A percentile compares a stretch with the other conserved stretches of the same genome.
These are phyloP conservation scores for Carterocephalus palaemon DNA, from an alignment of 2,888 invertebrate genomes.

Conservation along the genomic window DNA sequence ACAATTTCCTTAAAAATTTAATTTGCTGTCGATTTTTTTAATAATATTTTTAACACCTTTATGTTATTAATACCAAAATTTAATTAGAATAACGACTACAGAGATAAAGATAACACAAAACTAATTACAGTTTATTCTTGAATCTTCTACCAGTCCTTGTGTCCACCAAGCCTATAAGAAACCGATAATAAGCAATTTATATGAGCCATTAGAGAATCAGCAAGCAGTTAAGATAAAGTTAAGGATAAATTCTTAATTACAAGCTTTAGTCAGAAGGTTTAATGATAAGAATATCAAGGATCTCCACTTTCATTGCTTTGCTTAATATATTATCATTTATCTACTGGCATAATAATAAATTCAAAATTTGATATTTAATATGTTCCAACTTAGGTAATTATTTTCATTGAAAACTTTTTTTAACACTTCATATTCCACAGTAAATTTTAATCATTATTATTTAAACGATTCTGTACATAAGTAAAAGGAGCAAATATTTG, in stretches of 20 bases:
- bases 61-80: no score
- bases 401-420: no score
- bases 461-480: background rate
- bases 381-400: no score
- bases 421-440: no score
- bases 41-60: no score
- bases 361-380: no score
- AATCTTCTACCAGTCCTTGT: slow-evolving; percentile 38
- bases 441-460: no score
- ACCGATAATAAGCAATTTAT: slow-evolving; percentile 67
- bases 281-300: slow-evolving; percentile 3
- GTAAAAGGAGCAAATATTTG: background rate
- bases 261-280: slow-evolving; percentile 14
- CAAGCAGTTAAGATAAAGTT: slow-evolving; percentile 60
- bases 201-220: slow-evolving; percentile 61
- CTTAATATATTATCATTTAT: background rate
- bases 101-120: no score
- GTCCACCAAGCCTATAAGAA: slow-evolving; percentile 52
- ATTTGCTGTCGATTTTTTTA: no score
- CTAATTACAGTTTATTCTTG: slow-evolving; percentile 4
- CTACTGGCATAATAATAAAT: background rate
- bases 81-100: no score
- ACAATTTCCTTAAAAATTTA: no score
- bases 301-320: background rate
- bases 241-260: slow-evolving; percentile 45